These are phyloP conservation scores for Vireo altiloquus DNA, from an alignment of 2,113 vertebrate genomes.

Conservation along the genomic window DNA sequence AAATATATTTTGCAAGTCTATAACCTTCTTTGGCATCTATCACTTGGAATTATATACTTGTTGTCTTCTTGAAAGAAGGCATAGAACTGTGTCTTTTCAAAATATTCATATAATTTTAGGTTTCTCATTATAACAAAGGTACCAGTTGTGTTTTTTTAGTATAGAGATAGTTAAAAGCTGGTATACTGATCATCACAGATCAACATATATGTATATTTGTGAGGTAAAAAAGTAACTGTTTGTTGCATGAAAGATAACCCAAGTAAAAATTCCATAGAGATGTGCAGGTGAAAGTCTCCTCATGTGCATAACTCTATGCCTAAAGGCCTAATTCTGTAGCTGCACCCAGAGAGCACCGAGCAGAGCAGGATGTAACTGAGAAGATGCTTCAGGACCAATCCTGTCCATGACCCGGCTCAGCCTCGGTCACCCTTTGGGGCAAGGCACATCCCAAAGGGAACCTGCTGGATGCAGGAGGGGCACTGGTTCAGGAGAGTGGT, in stretches of 20 bases:
- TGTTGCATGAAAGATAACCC: neutral
- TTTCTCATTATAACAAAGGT: neutral
- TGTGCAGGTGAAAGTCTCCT: neutral
- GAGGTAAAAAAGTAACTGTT: neutral
- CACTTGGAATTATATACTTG: neutral
- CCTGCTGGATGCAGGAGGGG: neutral
- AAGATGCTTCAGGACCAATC: neutral
- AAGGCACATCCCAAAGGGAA: accelerated
- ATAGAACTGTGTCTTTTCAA: neutral
- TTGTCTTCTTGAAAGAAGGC: neutral
- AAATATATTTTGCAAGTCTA: neutral
- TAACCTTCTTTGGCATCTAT: neutral
- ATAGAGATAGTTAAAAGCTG: neutral
- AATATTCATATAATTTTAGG: neutral
- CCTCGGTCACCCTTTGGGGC: accelerated
- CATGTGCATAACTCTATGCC: neutral
- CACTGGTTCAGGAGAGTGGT: accelerated
- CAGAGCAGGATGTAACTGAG: too few relatives aligned
- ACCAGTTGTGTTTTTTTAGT: neutral
- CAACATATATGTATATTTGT: accelerated
- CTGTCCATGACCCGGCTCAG: accelerated
- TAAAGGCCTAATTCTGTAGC: neutral
- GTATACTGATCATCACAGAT: neutral
- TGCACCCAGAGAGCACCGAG: neutral
- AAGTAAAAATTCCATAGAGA: neutral